These are phyloP conservation scores for Chitala chitala DNA, from an alignment of 2,113 vertebrate genomes.

Conservation along the genomic window DNA sequence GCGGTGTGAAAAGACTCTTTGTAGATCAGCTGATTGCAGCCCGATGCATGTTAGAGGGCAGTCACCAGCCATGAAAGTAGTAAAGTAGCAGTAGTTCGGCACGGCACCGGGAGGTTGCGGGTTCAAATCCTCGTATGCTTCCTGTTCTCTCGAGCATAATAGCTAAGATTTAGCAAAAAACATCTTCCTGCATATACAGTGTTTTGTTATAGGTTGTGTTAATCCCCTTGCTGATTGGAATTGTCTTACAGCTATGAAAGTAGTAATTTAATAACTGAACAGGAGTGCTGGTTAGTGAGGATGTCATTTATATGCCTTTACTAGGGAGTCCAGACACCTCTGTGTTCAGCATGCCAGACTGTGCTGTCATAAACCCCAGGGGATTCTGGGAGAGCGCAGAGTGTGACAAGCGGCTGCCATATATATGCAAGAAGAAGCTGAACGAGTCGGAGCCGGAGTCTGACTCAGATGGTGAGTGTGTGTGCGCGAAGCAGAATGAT, in stretches of 20 bases:
- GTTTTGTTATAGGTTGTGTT: too few relatives aligned
- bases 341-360: constrained; percentile 60
- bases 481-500: not conserved
- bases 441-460: constrained; percentile 30
- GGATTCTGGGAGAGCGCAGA: constrained; percentile 64
- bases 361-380: constrained; percentile 66
- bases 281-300: too few relatives aligned
- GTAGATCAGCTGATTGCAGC: not conserved
- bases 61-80: too few relatives aligned
- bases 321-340: constrained; percentile 60
- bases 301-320: too few relatives aligned
- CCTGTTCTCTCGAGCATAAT: not conserved
- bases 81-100: not conserved
- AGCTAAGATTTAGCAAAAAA: too few relatives aligned
- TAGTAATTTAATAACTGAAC: too few relatives aligned
- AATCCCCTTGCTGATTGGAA: too few relatives aligned
- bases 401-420: constrained; percentile 73
- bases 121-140: not conserved
- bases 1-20: not conserved
- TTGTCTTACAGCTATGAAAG: too few relatives aligned
- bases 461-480: constrained; percentile 54
- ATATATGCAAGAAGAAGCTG: constrained; percentile 78
- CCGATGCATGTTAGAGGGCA: not conserved
- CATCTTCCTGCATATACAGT: too few relatives aligned
- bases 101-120: not conserved